These are phyloP conservation scores for Falco rusticolus DNA, from an alignment of 2,797 vertebrate species.

Conservation along the genomic window DNA sequence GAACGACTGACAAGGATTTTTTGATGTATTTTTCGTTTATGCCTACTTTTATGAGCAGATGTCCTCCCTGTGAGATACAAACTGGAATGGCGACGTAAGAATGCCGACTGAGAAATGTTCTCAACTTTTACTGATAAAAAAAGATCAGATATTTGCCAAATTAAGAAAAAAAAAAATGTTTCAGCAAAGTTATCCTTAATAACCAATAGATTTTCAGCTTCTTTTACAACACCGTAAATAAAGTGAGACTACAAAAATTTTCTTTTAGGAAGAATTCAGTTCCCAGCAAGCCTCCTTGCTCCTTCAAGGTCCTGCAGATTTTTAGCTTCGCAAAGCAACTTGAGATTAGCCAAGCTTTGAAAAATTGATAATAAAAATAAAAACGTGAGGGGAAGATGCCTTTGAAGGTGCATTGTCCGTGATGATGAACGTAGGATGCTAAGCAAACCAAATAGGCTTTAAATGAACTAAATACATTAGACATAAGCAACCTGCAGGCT, in stretches of 20 bases:
- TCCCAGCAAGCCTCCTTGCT: background rate
- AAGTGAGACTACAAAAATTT: background rate
- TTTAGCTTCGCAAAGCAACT: slow-evolving; percentile 10
- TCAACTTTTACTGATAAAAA: background rate
- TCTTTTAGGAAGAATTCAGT: background rate
- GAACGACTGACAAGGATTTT: background rate
- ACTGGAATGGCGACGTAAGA: background rate
- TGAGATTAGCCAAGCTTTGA: background rate
- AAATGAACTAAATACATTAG: background rate
- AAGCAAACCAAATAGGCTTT: background rate
- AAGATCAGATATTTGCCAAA: background rate
- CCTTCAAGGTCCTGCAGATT: background rate
- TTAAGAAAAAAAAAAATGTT: background rate
- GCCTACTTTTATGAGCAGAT: background rate
- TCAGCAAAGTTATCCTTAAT: background rate
- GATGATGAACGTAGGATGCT: background rate
- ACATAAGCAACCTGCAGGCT: background rate
- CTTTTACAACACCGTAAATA: background rate
- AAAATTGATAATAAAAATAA: background rate
- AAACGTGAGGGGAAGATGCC: background rate
- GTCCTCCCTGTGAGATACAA: background rate
- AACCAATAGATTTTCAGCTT: background rate
- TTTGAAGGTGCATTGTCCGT: background rate
- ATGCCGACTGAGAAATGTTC: background rate
- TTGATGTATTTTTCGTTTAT: background rate